phyloP scores from a whole-genome alignment of 2,113 vertebrate genomes.

The Sorex araneus region DNA sequence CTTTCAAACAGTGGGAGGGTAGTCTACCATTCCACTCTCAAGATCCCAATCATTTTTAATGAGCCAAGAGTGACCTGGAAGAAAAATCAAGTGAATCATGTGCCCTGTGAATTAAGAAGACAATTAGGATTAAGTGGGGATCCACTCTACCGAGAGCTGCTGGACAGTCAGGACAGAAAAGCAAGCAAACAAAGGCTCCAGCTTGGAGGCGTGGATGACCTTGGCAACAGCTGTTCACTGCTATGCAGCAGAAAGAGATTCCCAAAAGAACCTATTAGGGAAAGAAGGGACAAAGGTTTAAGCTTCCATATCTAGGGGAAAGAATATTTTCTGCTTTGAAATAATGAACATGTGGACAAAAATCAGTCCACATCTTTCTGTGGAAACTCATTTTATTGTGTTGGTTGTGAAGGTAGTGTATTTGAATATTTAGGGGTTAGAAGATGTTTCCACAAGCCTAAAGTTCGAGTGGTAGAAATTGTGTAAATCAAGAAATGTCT shows the following conservation, averaged over 20 bases:
- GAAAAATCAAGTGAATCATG: neutral
- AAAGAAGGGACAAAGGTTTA: neutral
- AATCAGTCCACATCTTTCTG: neutral
- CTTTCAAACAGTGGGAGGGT: neutral
- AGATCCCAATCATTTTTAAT: conserved; percentile 5
- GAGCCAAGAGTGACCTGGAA: neutral
- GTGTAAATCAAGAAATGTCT: neutral
- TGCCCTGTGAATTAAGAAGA: neutral
- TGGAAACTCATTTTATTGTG: neutral
- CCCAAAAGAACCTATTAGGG: neutral
- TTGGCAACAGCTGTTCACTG: conserved; percentile 19
- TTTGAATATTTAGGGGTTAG: neutral
- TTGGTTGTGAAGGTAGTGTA: neutral
- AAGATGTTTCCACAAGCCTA: neutral
- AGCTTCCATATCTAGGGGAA: neutral
- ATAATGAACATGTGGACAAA: neutral
- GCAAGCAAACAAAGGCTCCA: neutral
- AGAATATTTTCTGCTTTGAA: neutral
- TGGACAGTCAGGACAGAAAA: neutral
- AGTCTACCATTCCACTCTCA: neutral
- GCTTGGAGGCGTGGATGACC: neutral
- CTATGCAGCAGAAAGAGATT: neutral
- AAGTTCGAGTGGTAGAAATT: conserved; percentile 14
- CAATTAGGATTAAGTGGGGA: neutral
- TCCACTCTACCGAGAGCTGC: neutral